A percentile compares a stretch with the other conserved stretches of the same genome.
These are phyloP conservation scores for Cyprinodon brontotheroides DNA, from an alignment of 2,113 vertebrate genomes.

Conservation along the genomic window DNA sequence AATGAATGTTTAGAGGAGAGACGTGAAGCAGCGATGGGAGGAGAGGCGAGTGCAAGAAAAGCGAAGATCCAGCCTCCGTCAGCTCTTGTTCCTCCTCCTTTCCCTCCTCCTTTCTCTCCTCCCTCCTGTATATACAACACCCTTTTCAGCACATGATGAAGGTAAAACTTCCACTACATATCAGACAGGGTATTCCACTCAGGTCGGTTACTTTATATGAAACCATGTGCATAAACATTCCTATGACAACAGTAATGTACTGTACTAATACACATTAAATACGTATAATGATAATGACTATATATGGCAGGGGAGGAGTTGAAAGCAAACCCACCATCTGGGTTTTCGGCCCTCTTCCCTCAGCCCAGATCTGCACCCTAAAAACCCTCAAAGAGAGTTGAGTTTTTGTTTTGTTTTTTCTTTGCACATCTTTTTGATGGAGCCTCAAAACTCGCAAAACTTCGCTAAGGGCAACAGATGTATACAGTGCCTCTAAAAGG, in stretches of 20 bases:
- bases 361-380: slow-evolving; percentile 11
- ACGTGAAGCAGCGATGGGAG: slow-evolving; percentile 21
- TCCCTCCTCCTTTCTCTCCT: slow-evolving; percentile 30
- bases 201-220: slow-evolving; percentile 79
- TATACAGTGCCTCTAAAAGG: neutral
- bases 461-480: neutral
- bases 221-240: slow-evolving; percentile 81
- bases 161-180: slow-evolving; percentile 77
- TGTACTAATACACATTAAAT: slow-evolving; percentile 91
- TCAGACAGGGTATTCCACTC: slow-evolving; percentile 75
- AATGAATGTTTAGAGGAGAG: slow-evolving; percentile 41
- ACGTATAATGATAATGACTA: slow-evolving; percentile 78
- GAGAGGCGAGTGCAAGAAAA: slow-evolving; percentile 49
- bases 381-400: slow-evolving; percentile 7
- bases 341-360: slow-evolving; percentile 35
- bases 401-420: slow-evolving; percentile 14
- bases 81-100: slow-evolving; percentile 34
- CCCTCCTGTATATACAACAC: slow-evolving; percentile 74
- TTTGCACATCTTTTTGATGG: slow-evolving; percentile 8
- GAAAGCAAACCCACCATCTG: slow-evolving; percentile 30
- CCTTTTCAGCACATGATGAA: slow-evolving; percentile 74
- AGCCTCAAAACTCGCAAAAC: slow-evolving; percentile 4
- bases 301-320: slow-evolving; percentile 53
- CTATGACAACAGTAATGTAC: slow-evolving; percentile 98
- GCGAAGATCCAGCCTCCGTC: slow-evolving; percentile 90